Evolutionary conservation across 2,888 invertebrate genomes (phyloP), one percentile per base, ranked within the genome.

Genomic region (Branchipolynoe longqiensis): DNA sequence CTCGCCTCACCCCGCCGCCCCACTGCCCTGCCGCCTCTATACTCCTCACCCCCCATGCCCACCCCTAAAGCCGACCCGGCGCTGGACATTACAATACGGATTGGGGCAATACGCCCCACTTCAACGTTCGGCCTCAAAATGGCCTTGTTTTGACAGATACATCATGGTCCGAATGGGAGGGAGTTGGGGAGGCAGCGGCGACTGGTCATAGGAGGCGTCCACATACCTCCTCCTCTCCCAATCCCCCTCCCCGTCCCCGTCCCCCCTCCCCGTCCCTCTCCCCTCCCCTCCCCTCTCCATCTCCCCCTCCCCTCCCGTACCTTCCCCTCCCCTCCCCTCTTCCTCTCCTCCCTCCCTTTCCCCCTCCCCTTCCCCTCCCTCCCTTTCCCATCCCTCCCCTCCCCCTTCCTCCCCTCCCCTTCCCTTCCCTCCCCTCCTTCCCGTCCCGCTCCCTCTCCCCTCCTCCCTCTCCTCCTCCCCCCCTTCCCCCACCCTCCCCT

Each of bases 141-240:
- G 78, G 78, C 78, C 78, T 78, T 78, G 78, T 78, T 78, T 78
- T 78, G 78, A 78, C 78, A 78, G 78, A 78, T 78, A 78, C 78
- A 78, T 78, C 78, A 41, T 78, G 78, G 78, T 8, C 1, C 18
- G 73, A 33, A 73, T 38, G 36, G 73, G 6, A 33, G 28, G 2
- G 54, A 38, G 69, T 33, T 69, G 69, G 36, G 69, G 18, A 36
- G 38, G 36, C 4, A 58, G n/a, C 4, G 58, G 58, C 58, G 48
- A 12, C 48, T 18, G 18, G 48, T 48, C 18, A 8, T 48, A 62
- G 62, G 62, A 12, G 62, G 36, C 48, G 48, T 18, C 48, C 48
- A 12, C 48, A 8, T 18, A 48, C 48, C 48, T 8, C 48, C 48
- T 48, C 48, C 48, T 18, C 48, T 48, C 8, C 48, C 48, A n/a